Percentiles rank a stretch among this genome's conserved stretches.
Conservation (phyloP, 2,888 invertebrate species). For the Sycophila texana region DNA sequence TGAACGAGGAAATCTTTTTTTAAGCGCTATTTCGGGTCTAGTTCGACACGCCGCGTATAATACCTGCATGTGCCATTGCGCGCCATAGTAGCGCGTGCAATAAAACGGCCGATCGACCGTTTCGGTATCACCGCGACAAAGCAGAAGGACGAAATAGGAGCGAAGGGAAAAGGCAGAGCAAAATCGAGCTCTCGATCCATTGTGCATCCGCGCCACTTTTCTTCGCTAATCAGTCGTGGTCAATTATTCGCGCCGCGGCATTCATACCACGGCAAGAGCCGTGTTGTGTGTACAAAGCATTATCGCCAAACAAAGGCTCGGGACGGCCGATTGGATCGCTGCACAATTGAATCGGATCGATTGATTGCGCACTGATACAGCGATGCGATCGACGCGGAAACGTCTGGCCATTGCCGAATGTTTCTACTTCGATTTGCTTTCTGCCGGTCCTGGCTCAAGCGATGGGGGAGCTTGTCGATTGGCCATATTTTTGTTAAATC, state of each 20-base stretch:
- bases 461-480: too few species aligned
- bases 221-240: conserved; percentile 33
- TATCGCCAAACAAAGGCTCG: conserved; percentile 7
- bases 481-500: too few species aligned
- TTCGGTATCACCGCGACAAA: background rate
- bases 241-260: conserved; percentile 30
- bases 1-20: background rate
- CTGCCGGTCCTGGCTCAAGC: too few species aligned
- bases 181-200: conserved; percentile 12
- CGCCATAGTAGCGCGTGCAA: background rate
- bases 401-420: too few species aligned
- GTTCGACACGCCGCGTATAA: too few species aligned
- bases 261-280: conserved; percentile 8
- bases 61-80: too few species aligned
- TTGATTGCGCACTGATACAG: too few species aligned
- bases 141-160: background rate
- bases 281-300: conserved; percentile 1
- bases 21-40: background rate
- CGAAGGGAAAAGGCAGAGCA: background rate
- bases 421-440: too few species aligned
- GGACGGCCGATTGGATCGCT: background rate
- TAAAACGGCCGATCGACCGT: background rate
- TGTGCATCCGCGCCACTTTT: conserved; percentile 13
- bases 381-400: too few species aligned
- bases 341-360: background rate